A percentile compares a stretch with the other conserved stretches of the same genome.
phyloP scores from a whole-genome alignment of 2,113 vertebrate species.

The Tragelaphus buxtoni region DNA sequence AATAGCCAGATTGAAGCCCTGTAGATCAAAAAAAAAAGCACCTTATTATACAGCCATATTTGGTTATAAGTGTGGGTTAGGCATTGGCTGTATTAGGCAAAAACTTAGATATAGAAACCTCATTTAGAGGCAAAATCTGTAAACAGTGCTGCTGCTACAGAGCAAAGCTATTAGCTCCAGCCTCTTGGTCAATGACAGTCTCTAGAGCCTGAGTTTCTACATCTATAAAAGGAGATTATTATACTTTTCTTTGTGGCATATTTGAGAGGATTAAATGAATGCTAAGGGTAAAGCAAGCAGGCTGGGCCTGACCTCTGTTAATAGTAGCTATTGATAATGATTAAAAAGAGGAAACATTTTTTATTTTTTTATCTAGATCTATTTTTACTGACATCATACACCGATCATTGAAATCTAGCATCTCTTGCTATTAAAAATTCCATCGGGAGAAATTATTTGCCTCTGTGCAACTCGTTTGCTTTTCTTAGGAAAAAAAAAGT shows the following conservation, averaged over 20 bases:
- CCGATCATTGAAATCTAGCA: not conserved
- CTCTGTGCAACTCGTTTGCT: not conserved
- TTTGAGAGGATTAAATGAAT: conserved; percentile 1
- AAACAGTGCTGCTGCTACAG: conserved; percentile 18
- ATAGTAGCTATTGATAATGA: not conserved
- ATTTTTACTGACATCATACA: not conserved
- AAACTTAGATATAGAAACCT: conserved; percentile 58
- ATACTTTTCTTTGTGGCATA: not conserved
- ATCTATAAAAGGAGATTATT: conserved; percentile 17
- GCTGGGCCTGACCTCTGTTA: not conserved
- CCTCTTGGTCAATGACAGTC: not conserved
- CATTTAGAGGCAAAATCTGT: conserved; percentile 36
- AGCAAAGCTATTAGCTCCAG: not conserved
- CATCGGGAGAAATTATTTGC: conserved; percentile 7
- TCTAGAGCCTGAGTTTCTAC: not conserved
- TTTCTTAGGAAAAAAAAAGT: not conserved
- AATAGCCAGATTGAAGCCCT: conserved; percentile 34
- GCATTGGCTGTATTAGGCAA: conserved; percentile 64
- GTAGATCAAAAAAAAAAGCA: not conserved
- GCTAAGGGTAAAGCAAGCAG: not conserved
- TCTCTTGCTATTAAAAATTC: conserved; percentile 28
- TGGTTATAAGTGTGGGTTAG: conserved; percentile 48
- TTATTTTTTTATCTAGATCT: not conserved
- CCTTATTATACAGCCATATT: conserved; percentile 59
- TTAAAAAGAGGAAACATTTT: not conserved